Evolutionary conservation across 2,888 invertebrate species (phyloP).

Genomic region (Tolmerus cingulatus): DNA sequence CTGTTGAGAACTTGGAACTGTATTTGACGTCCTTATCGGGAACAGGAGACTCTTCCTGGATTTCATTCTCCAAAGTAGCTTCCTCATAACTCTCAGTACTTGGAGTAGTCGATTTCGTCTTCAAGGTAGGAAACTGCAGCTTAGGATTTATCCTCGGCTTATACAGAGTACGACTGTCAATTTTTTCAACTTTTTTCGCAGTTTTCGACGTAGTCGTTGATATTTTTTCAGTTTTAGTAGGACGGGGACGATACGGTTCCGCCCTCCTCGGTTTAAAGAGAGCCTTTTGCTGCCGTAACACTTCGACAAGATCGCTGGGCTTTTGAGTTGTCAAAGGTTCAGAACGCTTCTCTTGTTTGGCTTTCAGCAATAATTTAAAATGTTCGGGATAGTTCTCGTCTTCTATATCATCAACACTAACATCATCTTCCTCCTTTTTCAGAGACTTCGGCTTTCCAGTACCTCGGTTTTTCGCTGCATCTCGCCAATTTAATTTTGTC

Average conservation of each 20-base stretch:
- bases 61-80: slow-evolving; percentile 45
- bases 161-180: slow-evolving; percentile 39
- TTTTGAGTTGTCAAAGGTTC: neutral
- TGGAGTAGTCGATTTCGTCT: slow-evolving; percentile 40
- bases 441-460: slow-evolving; percentile 42
- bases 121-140: slow-evolving; percentile 49
- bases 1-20: slow-evolving; percentile 47
- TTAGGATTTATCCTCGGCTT: slow-evolving; percentile 48
- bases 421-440: slow-evolving; percentile 44
- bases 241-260: slow-evolving; percentile 50
- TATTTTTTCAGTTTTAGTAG: slow-evolving; percentile 45
- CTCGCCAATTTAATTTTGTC: slow-evolving; percentile 48
- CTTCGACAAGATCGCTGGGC: slow-evolving; percentile 47
- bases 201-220: slow-evolving; percentile 43
- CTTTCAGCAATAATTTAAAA: slow-evolving; percentile 72
- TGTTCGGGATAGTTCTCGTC: slow-evolving; percentile 74
- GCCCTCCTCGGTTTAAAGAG: slow-evolving; percentile 50
- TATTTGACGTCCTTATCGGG: slow-evolving; percentile 46
- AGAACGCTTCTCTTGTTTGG: slow-evolving; percentile 61
- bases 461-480: slow-evolving; percentile 45
- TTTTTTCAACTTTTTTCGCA: slow-evolving; percentile 42
- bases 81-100: slow-evolving; percentile 44
- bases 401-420: slow-evolving; percentile 67
- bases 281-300: slow-evolving; percentile 45
- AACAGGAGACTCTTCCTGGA: slow-evolving; percentile 46